Conservation (phyloP, 2,797 vertebrate genomes). For the Neomorphus geoffroyi region DNA sequence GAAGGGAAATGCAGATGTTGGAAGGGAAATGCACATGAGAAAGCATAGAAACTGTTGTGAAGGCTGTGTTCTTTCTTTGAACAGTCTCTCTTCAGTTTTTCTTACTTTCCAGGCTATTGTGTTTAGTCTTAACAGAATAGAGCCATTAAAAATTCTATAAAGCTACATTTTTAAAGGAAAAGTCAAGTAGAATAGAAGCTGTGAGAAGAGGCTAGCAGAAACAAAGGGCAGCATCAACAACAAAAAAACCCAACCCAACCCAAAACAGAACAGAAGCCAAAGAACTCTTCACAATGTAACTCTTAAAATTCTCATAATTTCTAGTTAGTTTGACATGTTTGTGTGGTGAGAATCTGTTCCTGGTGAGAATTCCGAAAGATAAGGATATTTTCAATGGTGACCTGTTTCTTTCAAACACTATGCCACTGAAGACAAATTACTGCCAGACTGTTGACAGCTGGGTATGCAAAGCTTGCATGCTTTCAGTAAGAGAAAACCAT, state of each 20-base stretch:
- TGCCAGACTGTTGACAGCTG: neutral
- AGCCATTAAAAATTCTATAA: neutral
- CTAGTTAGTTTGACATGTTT: neutral
- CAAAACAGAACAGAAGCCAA: neutral
- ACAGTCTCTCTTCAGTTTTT: neutral
- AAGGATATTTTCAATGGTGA: conserved; percentile 11
- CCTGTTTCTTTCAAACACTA: neutral
- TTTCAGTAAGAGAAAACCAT: neutral
- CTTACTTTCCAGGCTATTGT: neutral
- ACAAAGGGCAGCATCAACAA: neutral
- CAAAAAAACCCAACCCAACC: neutral
- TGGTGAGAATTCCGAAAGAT: neutral
- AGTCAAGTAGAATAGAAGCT: neutral
- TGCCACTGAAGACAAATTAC: neutral
- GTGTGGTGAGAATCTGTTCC: neutral
- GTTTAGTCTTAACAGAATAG: neutral
- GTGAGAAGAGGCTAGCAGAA: neutral
- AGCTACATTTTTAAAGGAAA: neutral
- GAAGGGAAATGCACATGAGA: neutral
- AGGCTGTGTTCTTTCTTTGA: neutral
- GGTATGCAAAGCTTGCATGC: neutral
- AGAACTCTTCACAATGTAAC: neutral
- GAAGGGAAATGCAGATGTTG: conserved; percentile 27
- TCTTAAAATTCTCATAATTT: neutral
- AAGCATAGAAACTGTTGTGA: neutral